These are phyloP conservation scores for Alosa sapidissima DNA, from an alignment of 2,797 vertebrate species.

Conservation along the genomic window DNA sequence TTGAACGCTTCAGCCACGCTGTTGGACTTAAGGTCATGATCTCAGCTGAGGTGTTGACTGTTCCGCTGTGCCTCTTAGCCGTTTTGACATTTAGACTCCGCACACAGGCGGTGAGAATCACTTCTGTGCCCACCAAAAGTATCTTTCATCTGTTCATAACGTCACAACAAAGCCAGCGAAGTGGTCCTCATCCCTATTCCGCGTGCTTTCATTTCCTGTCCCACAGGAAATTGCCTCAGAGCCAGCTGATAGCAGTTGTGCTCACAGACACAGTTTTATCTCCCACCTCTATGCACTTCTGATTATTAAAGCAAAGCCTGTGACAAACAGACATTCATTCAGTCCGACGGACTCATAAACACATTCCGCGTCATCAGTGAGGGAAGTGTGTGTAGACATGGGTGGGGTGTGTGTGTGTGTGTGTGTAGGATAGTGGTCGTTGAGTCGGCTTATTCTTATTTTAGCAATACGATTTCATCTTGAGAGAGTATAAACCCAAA, in stretches of 20 bases:
- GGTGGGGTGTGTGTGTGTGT: too few species aligned
- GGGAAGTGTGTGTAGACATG: neutral
- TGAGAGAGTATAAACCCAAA: too few species aligned
- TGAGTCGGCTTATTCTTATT: neutral
- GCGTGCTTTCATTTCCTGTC: conserved; percentile 91
- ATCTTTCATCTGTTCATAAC: conserved; percentile 74
- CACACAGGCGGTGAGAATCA: conserved; percentile 30
- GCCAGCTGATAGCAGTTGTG: conserved; percentile 64
- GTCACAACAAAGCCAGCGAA: conserved; percentile 62
- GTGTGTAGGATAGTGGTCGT: neutral
- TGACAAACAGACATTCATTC: conserved; percentile 48
- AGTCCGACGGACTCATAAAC: conserved; percentile 43
- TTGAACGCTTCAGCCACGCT: neutral
- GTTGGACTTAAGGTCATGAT: neutral
- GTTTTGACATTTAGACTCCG: conserved; percentile 53
- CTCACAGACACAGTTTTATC: conserved; percentile 63
- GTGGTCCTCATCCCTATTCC: conserved; percentile 35
- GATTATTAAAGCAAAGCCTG: conserved; percentile 60
- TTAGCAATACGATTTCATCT: neutral
- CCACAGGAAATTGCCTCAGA: conserved; percentile 86
- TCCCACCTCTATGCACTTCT: conserved; percentile 27
- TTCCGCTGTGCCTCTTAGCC: neutral
- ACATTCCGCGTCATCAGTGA: conserved; percentile 7
- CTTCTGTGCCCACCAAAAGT: conserved; percentile 43
- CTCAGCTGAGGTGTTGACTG: conserved; percentile 25